These are phyloP conservation scores for Chionis minor DNA, from an alignment of 2,113 vertebrate species.

Conservation along the genomic window DNA sequence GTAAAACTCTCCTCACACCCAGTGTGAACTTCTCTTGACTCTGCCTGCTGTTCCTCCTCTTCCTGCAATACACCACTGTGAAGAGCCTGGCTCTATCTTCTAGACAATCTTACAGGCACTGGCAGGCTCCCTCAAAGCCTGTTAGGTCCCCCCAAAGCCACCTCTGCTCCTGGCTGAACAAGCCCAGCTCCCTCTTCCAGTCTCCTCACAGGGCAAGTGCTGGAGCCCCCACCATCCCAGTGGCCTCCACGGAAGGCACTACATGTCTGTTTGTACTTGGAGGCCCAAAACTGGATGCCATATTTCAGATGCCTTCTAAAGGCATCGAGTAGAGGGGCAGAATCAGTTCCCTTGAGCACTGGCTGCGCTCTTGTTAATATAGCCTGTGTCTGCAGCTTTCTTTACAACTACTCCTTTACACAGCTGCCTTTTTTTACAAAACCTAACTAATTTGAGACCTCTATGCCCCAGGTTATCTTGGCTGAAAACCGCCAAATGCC, in stretches of 20 bases:
- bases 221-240: background rate
- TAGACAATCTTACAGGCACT: background rate
- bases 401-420: background rate
- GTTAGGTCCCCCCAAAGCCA: background rate
- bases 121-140: background rate
- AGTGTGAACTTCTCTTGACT: background rate
- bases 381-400: background rate
- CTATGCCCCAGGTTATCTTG: background rate
- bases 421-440: background rate
- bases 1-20: background rate
- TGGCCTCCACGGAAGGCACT: background rate
- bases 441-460: background rate
- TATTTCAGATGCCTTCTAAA: background rate
- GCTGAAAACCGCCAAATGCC: background rate
- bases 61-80: background rate
- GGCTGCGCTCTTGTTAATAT: background rate
- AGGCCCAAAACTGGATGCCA: background rate
- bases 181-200: background rate
- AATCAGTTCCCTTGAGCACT: background rate
- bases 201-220: background rate
- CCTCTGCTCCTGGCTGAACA: background rate
- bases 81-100: background rate
- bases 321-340: background rate
- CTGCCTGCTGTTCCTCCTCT: background rate
- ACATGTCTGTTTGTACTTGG: background rate